Evolutionary conservation across 2,797 vertebrate species (phyloP), one percentile per base, ranked within the genome.

Genomic region (Taeniopygia guttata): DNA sequence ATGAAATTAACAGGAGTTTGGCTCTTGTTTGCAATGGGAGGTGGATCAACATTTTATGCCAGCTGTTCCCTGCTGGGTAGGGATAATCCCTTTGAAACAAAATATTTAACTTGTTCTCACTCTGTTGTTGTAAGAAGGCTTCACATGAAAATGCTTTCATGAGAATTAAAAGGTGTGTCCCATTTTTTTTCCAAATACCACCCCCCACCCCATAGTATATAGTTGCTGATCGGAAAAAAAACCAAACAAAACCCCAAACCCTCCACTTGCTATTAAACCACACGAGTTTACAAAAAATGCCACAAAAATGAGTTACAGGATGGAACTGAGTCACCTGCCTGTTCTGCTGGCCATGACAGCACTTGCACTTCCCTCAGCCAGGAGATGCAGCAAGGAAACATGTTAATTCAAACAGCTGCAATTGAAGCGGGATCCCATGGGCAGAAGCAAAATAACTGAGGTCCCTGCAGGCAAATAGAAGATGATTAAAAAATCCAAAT

Each of bases 91-190:
- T 94, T 87, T 96, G 95, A 93, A 96, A 95, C 69, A 93, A 92
- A 96, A 96, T 95, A 95, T 94, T 94, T 95, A 94, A 94, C 95
- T 96, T 94, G 63, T 77, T 96, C 83, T 92, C 84, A 93, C 91
- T 93, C 59, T 84, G 89, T 74, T 95, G 76, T 86, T 94, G 25
- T 84, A 90, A 88, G 87, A 93, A 86, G 64, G 70, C 70, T 91
- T 94, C 70, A 67, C 70, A 55, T 82, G 83, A 89, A 79, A 88
- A 91, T 32, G 60, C 51, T 87, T 87, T 93, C 66, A 87, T 59
- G 42, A 95, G 80, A 94, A 92, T 93, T 78, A 86, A 91, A 92
- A 95, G 94, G 85, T 91, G 76, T 54, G 59, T 67, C 83, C 70
- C 54, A 67, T 67, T 90, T 86, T 80, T 85, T 64, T 87, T 49